Base-by-base conservation (phyloP, 2,888 invertebrate genomes). In the Epirrhoe tristata region DNA sequence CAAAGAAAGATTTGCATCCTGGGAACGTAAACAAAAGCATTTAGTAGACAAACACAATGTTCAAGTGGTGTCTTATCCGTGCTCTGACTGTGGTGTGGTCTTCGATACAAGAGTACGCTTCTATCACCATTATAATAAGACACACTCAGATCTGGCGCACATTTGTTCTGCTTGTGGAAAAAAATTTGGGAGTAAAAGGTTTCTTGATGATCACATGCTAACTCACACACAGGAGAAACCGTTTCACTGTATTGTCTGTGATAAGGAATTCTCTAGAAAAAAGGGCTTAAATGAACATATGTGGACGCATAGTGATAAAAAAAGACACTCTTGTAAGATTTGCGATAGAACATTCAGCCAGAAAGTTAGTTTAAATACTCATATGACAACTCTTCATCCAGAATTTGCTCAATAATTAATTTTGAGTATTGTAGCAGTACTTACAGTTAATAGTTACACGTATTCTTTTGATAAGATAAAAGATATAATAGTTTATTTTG, bases 1-100 rank as follows among this genome's bases (percentile, higher is more conserved):
- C 63, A 84, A 85, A 0, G 89, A 91, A 6, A 80, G 90, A 58
- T 92, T 93, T 67, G 74, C 81, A 46, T 90, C 91, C 0, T 91
- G 88, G 88, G 91, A 92, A 55, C 72, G 65, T 0, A 91, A 91
- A 54, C 84, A 87, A 53, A 85, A 82, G 48, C 93, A 93, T 72
- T 72, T 85, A 48, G 80, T 82, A 0, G 74, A 80, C 3, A 69
- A 71, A 1, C 92, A 93, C 68, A 85, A 84, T 0, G 77, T 77
- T 6, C 79, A 81, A 1, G 77, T 81, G 57, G 69, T 72, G 0
- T 79, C 74, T 0, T 91, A 90, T 61, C 74, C 80, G 0, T 74
- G 72, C 46, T 17, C 61, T 1, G 72, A 72, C 51, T 74, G 72
- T 5, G 67, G 54, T 0, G 34, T 63, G 17, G 54, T 56, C 1